phyloP scores from a whole-genome alignment of 2,113 vertebrate genomes.

The Eidolon helvum region DNA sequence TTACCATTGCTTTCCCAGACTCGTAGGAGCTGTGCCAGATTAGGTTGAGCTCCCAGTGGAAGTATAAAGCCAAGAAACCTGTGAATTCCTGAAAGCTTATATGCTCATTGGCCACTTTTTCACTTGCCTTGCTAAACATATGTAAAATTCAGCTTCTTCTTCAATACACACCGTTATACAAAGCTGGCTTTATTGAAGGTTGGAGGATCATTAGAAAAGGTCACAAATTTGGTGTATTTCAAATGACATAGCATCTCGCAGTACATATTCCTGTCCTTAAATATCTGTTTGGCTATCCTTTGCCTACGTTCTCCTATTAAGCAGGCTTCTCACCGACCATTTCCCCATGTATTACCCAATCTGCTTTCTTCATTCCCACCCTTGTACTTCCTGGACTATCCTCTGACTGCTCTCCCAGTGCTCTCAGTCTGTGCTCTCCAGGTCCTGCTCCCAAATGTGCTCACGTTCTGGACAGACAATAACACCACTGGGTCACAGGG shows the following conservation, averaged over 20 bases:
- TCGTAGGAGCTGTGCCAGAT: background rate
- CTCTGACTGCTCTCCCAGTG: background rate
- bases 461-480: fast-evolving
- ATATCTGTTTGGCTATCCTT: no score
- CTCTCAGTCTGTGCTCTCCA: no score
- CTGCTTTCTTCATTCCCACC: background rate
- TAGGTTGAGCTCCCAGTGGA: background rate
- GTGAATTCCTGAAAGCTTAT: background rate
- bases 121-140: background rate
- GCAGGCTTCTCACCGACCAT: background rate
- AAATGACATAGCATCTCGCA: background rate
- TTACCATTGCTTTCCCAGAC: background rate
- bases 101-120: background rate
- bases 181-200: background rate
- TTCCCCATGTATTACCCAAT: background rate
- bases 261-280: background rate
- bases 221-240: background rate
- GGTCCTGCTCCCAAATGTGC: background rate
- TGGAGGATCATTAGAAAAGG: background rate
- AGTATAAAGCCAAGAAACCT: background rate
- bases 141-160: background rate
- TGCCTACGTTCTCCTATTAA: background rate
- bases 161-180: background rate
- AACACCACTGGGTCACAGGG: fast-evolving
- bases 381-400: fast-evolving